These are phyloP conservation scores for Trachops cirrhosus DNA, from an alignment of 2,797 vertebrate species.

Conservation along the genomic window DNA sequence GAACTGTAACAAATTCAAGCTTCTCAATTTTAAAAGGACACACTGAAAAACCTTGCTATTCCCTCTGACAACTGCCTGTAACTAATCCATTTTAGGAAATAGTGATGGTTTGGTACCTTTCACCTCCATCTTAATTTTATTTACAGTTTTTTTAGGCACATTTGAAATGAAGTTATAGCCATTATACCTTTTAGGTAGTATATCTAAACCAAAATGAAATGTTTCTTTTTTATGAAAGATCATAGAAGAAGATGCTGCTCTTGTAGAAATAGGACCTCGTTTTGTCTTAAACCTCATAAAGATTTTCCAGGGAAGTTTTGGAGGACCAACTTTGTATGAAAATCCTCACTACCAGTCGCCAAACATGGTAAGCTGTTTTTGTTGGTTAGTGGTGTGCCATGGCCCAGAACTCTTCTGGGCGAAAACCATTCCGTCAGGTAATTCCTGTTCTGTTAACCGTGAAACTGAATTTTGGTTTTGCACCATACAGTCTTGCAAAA, in stretches of 20 bases:
- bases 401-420: not conserved
- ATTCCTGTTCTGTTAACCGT: not conserved
- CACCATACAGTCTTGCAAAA: not conserved
- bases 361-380: conserved; percentile 88
- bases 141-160: not conserved
- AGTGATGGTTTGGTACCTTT: not conserved
- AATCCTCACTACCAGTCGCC: conserved; percentile 94
- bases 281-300: conserved; percentile 98
- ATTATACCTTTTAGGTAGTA: not conserved
- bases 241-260: conserved; percentile 95
- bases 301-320: conserved; percentile 97
- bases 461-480: not conserved
- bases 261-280: conserved; percentile 97
- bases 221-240: conserved; percentile 85
- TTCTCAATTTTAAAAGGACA: conserved; percentile 9
- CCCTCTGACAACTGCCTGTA: not conserved
- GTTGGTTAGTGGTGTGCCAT: not conserved
- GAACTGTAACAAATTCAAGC: not conserved
- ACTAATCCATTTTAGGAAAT: not conserved
- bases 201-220: conserved; percentile 25
- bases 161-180: not conserved
- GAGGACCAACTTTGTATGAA: conserved; percentile 94
- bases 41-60: not conserved
- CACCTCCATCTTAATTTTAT: not conserved
- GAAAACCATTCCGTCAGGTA: not conserved